These are phyloP conservation scores for Lottia scabra DNA, from an alignment of 2,888 invertebrate genomes.

Conservation along the genomic window DNA sequence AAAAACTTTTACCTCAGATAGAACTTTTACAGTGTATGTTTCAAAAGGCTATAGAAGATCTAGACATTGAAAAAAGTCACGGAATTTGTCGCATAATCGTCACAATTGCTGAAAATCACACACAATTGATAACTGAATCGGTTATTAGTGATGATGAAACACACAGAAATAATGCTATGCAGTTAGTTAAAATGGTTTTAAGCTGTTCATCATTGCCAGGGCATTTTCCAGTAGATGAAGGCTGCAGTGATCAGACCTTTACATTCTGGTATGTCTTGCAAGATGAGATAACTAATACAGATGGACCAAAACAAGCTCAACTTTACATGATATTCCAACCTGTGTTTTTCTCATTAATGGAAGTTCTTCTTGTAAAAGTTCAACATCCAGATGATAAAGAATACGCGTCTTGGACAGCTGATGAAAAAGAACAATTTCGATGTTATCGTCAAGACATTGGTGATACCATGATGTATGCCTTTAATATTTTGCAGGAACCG, in stretches of 20 bases:
- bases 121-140: constrained; percentile 73
- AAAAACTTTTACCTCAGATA: constrained; percentile 75
- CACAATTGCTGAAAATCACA: constrained; percentile 80
- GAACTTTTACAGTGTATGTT: constrained; percentile 73
- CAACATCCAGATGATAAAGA: constrained; percentile 78
- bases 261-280: constrained; percentile 91
- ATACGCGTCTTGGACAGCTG: constrained; percentile 69
- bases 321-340: constrained; percentile 77
- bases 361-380: constrained; percentile 83
- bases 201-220: constrained; percentile 86
- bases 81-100: constrained; percentile 68
- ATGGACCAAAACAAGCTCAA: constrained; percentile 70
- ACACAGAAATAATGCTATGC: constrained; percentile 74
- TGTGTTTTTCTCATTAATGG: constrained; percentile 83
- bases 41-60: constrained; percentile 59
- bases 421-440: constrained; percentile 85
- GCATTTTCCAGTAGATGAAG: constrained; percentile 89
- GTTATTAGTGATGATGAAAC: constrained; percentile 68
- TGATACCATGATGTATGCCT: constrained; percentile 89
- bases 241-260: constrained; percentile 85
- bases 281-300: constrained; percentile 76
- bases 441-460: constrained; percentile 89
- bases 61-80: constrained; percentile 72
- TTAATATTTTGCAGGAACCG: constrained; percentile 80
- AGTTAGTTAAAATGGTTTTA: constrained; percentile 80